Evolutionary conservation across 2,888 invertebrate genomes (phyloP).

Genomic region (Amblyjoppa fuscipennis): DNA sequence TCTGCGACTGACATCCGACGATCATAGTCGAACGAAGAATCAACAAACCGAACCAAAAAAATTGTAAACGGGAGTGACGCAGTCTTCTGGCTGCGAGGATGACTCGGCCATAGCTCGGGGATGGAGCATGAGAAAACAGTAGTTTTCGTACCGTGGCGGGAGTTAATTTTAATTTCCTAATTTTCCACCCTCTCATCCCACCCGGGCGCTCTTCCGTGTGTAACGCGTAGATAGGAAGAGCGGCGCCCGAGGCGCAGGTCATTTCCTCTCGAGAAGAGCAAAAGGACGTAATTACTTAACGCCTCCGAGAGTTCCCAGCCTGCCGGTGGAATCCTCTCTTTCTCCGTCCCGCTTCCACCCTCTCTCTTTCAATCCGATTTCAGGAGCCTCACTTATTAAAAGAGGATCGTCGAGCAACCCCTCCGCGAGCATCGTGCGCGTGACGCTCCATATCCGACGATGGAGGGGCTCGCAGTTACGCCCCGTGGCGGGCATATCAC

Average conservation of each 20-base stretch:
- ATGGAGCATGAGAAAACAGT: conserved; percentile 16
- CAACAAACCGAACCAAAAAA: conserved; percentile 24
- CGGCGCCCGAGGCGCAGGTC: conserved; percentile 76
- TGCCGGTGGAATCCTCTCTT: conserved; percentile 59
- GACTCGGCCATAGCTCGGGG: conserved; percentile 25
- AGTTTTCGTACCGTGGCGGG: conserved; percentile 46
- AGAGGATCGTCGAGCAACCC: conserved; percentile 80
- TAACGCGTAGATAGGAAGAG: conserved; percentile 34
- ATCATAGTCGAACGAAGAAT: neutral
- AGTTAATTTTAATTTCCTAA: conserved; percentile 85
- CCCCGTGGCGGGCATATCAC: conserved; percentile 60
- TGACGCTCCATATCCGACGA: conserved; percentile 62
- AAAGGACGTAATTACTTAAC: conserved; percentile 85
- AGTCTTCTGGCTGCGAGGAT: conserved; percentile 42
- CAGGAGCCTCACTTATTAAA: conserved; percentile 80
- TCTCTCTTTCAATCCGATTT: conserved; percentile 52
- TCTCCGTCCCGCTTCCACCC: conserved; percentile 38
- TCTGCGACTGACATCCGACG: neutral
- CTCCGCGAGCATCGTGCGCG: conserved; percentile 67
- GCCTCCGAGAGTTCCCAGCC: conserved; percentile 78
- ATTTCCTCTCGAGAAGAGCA: conserved; percentile 84
- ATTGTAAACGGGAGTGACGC: conserved; percentile 51
- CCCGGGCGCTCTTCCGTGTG: conserved; percentile 66
- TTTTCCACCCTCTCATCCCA: conserved; percentile 80
- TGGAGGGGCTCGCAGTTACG: conserved; percentile 72